These are phyloP conservation scores for Diceros bicornis DNA, from an alignment of 2,797 vertebrate species.

Conservation along the genomic window DNA sequence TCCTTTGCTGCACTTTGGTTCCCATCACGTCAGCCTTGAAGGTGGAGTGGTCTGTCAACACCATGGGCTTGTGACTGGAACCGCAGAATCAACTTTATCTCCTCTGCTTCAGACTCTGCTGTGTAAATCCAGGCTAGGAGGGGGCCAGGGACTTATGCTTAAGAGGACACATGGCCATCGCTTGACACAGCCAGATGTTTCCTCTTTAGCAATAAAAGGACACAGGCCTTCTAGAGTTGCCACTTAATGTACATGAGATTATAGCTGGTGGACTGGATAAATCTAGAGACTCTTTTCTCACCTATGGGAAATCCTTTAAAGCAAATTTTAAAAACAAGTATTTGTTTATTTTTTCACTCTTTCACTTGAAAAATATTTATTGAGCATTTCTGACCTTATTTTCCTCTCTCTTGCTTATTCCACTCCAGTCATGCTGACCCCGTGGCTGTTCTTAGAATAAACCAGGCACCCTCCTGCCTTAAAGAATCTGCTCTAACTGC, in stretches of 20 bases:
- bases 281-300: slow-evolving; percentile 1
- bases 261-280: not conserved
- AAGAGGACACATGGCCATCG: slow-evolving; percentile 40
- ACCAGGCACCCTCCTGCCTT: not conserved
- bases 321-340: slow-evolving; percentile 32
- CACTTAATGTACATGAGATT: not conserved
- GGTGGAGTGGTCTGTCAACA: slow-evolving; percentile 72
- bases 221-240: not conserved
- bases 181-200: slow-evolving; percentile 31
- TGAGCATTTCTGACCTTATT: not conserved
- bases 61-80: not conserved
- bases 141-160: not conserved
- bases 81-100: slow-evolving; percentile 34
- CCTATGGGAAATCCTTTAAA: slow-evolving; percentile 34
- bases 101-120: not conserved
- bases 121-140: not conserved
- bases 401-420: not conserved
- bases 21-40: slow-evolving; percentile 25
- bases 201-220: not conserved
- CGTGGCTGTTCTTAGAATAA: not conserved
- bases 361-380: not conserved
- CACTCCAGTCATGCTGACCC: not conserved
- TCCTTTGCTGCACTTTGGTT: slow-evolving; percentile 23
- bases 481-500: not conserved
- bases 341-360: slow-evolving; percentile 57